These are phyloP conservation scores for Gallirallus australis DNA, from an alignment of 2,797 vertebrate species.

Conservation along the genomic window DNA sequence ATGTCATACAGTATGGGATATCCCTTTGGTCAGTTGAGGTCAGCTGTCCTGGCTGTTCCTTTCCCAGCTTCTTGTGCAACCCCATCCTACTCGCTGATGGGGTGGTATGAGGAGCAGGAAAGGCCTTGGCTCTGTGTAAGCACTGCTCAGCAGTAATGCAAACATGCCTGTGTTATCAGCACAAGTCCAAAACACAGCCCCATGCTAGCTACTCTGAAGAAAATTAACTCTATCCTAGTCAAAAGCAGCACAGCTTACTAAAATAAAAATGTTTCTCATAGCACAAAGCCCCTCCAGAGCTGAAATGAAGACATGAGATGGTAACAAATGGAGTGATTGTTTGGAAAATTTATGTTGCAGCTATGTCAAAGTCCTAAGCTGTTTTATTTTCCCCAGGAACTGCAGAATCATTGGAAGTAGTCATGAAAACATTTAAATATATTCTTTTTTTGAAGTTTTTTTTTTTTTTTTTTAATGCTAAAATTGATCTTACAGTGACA, in stretches of 20 bases:
- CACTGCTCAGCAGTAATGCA: too few species aligned
- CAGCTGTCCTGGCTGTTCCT: too few species aligned
- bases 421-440: not conserved
- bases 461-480: not conserved
- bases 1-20: too few species aligned
- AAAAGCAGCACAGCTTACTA: not conserved
- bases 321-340: not conserved
- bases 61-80: too few species aligned
- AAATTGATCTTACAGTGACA: not conserved
- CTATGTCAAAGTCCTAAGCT: not conserved
- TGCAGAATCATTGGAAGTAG: not conserved
- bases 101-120: too few species aligned
- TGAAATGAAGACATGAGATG: not conserved
- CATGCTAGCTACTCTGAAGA: too few species aligned
- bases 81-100: too few species aligned
- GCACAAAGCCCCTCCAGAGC: not conserved
- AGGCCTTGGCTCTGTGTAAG: too few species aligned
- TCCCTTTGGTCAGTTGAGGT: too few species aligned
- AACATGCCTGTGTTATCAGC: too few species aligned
- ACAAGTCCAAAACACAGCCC: too few species aligned
- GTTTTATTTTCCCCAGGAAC: not conserved
- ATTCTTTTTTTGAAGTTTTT: not conserved
- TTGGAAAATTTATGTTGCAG: not conserved
- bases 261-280: not conserved
- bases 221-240: too few species aligned